Conservation (phyloP, 1,140 invertebrate species). For the Atta texana region DNA sequence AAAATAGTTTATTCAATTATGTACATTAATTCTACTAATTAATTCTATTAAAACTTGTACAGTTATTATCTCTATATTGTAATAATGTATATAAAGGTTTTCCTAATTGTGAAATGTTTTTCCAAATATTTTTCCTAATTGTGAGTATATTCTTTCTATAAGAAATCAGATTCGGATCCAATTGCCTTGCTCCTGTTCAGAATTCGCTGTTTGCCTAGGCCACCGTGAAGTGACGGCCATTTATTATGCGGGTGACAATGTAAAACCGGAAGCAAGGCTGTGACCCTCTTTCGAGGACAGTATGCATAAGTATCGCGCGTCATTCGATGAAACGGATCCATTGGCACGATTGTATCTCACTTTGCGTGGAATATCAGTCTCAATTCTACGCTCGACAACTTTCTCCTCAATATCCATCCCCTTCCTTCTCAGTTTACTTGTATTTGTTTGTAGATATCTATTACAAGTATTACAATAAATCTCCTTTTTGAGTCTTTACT, state of each 20-base stretch:
- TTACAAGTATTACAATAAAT: too few relatives aligned
- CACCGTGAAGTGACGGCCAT: constrained; percentile 1
- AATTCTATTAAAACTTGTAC: too few relatives aligned
- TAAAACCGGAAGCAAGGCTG: constrained; percentile 64
- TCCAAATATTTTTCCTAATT: not conserved
- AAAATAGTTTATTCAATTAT: too few relatives aligned
- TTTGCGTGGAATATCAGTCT: constrained; percentile 24
- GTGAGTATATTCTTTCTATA: too few relatives aligned
- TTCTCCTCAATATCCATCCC: not conserved
- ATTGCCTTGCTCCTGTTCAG: not conserved
- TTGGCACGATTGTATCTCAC: constrained; percentile 50
- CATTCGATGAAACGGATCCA: constrained; percentile 60
- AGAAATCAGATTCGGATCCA: not conserved
- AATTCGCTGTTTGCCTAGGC: not conserved
- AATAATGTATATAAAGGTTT: too few relatives aligned
- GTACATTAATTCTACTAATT: too few relatives aligned
- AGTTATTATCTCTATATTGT: too few relatives aligned
- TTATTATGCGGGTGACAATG: constrained; percentile 63
- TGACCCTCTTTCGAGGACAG: constrained; percentile 64
- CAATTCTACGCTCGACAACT: constrained; percentile 7
- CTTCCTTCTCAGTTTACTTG: not conserved
- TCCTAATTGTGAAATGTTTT: not conserved
- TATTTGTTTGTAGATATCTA: not conserved
- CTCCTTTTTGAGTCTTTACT: not conserved
- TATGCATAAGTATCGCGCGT: constrained; percentile 41